Conservation (phyloP, 1,140 invertebrate species). For the Nebria ingens region DNA sequence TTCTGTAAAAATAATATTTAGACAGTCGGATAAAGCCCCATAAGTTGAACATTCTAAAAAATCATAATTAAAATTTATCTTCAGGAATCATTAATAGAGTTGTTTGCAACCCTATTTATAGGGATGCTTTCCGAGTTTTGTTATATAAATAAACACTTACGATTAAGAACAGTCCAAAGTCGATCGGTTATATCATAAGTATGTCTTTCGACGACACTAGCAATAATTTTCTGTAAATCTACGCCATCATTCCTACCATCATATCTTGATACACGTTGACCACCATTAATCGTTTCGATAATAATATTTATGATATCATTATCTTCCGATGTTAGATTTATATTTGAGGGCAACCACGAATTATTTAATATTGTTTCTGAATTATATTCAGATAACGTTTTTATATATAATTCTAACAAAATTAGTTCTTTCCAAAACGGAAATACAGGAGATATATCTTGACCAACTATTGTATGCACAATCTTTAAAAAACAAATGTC, state of each 20-base stretch:
- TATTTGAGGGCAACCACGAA: neutral
- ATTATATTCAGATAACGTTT: neutral
- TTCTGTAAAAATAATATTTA: constrained; percentile 1
- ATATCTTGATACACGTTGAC: neutral
- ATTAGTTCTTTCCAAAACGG: neutral
- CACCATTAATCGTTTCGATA: neutral
- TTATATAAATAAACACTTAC: neutral
- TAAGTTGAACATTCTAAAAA: neutral
- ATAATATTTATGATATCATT: neutral
- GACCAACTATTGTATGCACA: neutral
- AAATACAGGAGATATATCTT: neutral
- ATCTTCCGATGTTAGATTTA: neutral
- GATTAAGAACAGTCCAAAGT: neutral
- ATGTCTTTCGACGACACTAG: neutral
- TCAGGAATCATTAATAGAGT: too few species aligned
- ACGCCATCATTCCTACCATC: neutral
- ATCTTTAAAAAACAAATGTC: too few species aligned
- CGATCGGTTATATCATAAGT: neutral
- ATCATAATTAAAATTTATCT: neutral
- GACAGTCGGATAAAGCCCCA: neutral
- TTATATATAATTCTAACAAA: neutral
- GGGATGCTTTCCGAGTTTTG: too few species aligned
- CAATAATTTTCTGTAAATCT: neutral
- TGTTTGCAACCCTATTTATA: too few species aligned
- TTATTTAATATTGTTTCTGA: neutral